Percentiles rank a stretch among this genome's conserved stretches.
Evolutionary conservation across 2,888 invertebrate genomes (phyloP).

Genomic region (Papilio protenor): DNA sequence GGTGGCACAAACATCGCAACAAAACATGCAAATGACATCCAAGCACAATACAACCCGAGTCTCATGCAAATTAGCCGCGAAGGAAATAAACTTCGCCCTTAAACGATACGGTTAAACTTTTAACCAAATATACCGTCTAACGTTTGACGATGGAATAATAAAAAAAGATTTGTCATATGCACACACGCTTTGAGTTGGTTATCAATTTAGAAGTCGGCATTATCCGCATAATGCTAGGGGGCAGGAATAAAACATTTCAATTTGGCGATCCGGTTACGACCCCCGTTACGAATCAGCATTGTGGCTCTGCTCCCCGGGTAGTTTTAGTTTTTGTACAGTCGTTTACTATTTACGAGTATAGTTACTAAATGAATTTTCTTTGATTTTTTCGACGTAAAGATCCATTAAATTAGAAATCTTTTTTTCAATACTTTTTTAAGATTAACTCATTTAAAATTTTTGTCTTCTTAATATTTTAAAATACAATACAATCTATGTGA

Average conservation of each 20-base stretch:
- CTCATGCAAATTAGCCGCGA: conserved; percentile 68
- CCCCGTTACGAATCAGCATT: conserved; percentile 79
- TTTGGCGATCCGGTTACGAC: conserved; percentile 83
- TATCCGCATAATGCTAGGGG: conserved; percentile 74
- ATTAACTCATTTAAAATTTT: too few relatives aligned
- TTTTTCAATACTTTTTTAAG: too few relatives aligned
- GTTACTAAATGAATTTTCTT: too few relatives aligned
- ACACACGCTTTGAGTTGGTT: conserved; percentile 74
- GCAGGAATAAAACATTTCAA: conserved; percentile 83
- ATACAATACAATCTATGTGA: too few relatives aligned
- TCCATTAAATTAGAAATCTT: too few relatives aligned
- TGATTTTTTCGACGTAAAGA: too few relatives aligned
- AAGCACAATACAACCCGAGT: conserved; percentile 53
- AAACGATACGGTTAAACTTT: conserved; percentile 78
- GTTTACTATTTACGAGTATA: conserved; percentile 48
- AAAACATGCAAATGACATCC: conserved; percentile 65
- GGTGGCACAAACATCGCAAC: conserved; percentile 66
- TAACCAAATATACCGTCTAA: conserved; percentile 75
- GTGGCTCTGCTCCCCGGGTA: conserved; percentile 75
- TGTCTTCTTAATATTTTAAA: too few relatives aligned
- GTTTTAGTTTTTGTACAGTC: conserved; percentile 76
- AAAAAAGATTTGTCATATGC: conserved; percentile 68
- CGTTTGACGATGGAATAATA: conserved; percentile 52
- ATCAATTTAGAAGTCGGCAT: conserved; percentile 83
- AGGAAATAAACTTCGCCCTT: conserved; percentile 56